These are phyloP conservation scores for Manacus vitellinus DNA, from an alignment of 2,113 vertebrate species.

Conservation along the genomic window DNA sequence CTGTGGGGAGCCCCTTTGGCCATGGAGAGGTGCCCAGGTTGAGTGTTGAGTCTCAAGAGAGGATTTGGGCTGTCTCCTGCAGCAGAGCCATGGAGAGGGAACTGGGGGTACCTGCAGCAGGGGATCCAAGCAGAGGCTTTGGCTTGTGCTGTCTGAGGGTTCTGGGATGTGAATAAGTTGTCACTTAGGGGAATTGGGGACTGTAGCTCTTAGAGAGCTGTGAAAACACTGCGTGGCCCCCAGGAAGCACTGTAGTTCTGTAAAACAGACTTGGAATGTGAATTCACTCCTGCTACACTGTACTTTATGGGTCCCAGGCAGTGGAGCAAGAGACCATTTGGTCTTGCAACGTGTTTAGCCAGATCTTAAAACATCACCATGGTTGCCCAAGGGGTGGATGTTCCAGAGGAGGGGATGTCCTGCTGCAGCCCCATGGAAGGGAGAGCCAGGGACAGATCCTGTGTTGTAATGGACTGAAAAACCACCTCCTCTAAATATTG, in stretches of 20 bases:
- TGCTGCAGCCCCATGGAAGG: neutral
- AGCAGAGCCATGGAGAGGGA: neutral
- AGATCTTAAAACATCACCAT: neutral
- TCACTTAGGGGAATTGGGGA: neutral
- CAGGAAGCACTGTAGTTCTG: neutral
- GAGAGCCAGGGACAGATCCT: neutral
- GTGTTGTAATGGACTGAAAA: neutral
- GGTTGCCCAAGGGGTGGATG: neutral
- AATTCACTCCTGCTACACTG: neutral
- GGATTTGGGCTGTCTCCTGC: neutral
- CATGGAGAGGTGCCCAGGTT: fast-evolving
- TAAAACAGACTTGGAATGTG: neutral
- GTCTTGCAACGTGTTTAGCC: neutral
- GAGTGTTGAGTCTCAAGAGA: neutral
- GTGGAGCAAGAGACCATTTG: neutral
- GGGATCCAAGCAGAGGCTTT: neutral
- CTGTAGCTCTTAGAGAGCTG: neutral
- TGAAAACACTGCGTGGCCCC: neutral
- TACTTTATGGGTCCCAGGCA: neutral
- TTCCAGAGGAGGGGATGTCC: neutral
- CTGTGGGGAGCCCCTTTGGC: neutral
- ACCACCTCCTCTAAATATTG: neutral
- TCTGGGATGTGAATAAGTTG: neutral
- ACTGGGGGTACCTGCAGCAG: neutral
- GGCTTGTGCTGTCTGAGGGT: neutral